Percentiles rank a stretch among this genome's conserved stretches.
phyloP scores from a whole-genome alignment of 2,797 vertebrate species.

The Pantherophis alleghaniensis region DNA sequence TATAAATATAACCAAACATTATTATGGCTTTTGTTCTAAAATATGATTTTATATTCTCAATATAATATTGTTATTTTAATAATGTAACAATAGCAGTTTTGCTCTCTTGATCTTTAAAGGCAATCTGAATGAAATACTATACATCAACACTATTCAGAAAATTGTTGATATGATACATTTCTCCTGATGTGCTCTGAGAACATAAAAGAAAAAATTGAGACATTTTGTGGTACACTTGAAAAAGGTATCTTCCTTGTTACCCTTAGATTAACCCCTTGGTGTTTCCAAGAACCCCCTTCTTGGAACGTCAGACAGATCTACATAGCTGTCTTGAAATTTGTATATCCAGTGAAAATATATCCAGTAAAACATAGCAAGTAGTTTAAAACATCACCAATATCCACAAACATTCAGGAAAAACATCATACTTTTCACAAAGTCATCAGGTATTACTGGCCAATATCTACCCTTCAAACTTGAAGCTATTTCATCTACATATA shows the following conservation, averaged over 20 bases:
- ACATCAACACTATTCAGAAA: neutral
- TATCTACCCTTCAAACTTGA: constrained; percentile 40
- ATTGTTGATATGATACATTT: constrained; percentile 27
- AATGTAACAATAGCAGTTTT: neutral
- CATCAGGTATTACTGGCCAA: constrained; percentile 42
- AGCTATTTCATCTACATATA: constrained; percentile 46
- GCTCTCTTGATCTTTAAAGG: neutral
- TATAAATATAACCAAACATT: neutral
- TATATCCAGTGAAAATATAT: constrained; percentile 44
- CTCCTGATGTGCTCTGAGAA: constrained; percentile 75
- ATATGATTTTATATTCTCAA: neutral
- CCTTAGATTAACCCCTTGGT: constrained; percentile 27
- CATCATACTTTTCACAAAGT: constrained; percentile 51
- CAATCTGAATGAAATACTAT: neutral
- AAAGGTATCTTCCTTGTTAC: constrained; percentile 30
- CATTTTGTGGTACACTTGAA: constrained; percentile 59
- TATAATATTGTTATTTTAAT: neutral
- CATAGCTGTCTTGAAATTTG: constrained; percentile 54
- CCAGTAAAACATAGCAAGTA: constrained; percentile 35
- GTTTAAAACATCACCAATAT: constrained; percentile 15
- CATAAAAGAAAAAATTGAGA: constrained; percentile 66
- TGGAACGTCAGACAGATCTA: constrained; percentile 50
- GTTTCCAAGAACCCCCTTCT: constrained; percentile 11
- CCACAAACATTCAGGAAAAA: constrained; percentile 30
- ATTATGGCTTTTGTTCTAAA: neutral